Evolutionary conservation across 1,140 invertebrate genomes (phyloP).

Genomic region (Leptopilina clavipes): DNA sequence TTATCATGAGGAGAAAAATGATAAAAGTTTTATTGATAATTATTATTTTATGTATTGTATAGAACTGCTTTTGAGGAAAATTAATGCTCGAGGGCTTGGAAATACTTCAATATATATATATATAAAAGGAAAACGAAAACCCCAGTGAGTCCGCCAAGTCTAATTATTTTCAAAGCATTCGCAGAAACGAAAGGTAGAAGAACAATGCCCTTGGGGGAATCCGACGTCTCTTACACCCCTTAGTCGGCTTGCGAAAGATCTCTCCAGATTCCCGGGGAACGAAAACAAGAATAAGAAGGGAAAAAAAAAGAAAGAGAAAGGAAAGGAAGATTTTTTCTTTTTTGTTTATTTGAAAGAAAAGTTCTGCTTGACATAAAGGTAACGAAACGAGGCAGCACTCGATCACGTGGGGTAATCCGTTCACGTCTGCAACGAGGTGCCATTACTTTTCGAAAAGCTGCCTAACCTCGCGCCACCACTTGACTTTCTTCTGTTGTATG

Average conservation of each 20-base stretch:
- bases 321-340: neutral
- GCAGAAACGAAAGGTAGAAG: neutral
- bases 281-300: neutral
- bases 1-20: too few species aligned
- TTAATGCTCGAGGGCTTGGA: neutral
- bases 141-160: conserved; percentile 11
- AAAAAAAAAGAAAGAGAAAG: neutral
- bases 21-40: too few species aligned
- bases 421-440: conserved; percentile 5
- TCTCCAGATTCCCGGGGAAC: neutral
- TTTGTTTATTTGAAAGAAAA: neutral
- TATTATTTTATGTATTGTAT: too few species aligned
- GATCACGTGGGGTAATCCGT: conserved; percentile 15
- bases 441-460: conserved; percentile 6
- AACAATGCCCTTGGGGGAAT: conserved; percentile 18
- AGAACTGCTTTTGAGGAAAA: neutral
- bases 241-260: neutral
- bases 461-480: neutral
- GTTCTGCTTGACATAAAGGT: neutral
- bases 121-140: neutral
- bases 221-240: conserved; percentile 3
- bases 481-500: neutral
- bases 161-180: conserved; percentile 28
- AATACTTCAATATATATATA: neutral
- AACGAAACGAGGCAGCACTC: conserved; percentile 16